These are phyloP conservation scores for Pygmarrhopalites habei DNA, from an alignment of 1,140 invertebrate genomes.

Conservation along the genomic window DNA sequence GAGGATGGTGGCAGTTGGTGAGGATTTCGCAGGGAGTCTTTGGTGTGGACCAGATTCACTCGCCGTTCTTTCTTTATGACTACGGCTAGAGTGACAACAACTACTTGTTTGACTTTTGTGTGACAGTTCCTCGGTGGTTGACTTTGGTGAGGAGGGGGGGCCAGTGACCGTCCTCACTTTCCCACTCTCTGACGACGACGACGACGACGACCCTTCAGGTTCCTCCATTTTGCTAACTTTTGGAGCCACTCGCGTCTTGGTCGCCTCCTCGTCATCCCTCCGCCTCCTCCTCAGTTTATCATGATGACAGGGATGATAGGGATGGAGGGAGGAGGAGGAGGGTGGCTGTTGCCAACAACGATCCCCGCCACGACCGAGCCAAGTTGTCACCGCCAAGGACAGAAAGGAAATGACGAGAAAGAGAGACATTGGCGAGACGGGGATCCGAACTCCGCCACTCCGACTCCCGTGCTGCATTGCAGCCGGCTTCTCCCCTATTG, in stretches of 20 bases:
- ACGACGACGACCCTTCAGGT: too few species aligned
- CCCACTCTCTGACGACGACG: too few species aligned
- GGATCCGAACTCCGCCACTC: slow-evolving; percentile 18
- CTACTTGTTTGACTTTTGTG: too few species aligned
- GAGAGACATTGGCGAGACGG: slow-evolving; percentile 13
- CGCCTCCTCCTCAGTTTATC: background rate
- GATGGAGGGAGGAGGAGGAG: background rate
- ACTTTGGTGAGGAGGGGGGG: too few species aligned
- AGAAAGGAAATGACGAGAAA: slow-evolving; percentile 25
- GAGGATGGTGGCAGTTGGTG: background rate
- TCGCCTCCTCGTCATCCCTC: background rate
- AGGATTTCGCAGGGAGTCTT: background rate
- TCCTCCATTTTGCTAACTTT: too few species aligned
- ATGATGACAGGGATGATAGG: background rate
- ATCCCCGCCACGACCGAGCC: slow-evolving; percentile 10
- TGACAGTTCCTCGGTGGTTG: background rate
- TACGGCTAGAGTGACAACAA: background rate
- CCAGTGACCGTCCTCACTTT: too few species aligned
- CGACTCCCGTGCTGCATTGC: slow-evolving; percentile 42
- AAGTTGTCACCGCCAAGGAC: slow-evolving; percentile 29
- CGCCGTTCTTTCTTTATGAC: background rate
- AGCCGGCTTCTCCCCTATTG: slow-evolving; percentile 42
- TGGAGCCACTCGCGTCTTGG: too few species aligned
- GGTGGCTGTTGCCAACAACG: background rate
- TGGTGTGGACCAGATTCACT: background rate